Conservation (phyloP, 2,113 vertebrate species). For the Morone chrysops region DNA sequence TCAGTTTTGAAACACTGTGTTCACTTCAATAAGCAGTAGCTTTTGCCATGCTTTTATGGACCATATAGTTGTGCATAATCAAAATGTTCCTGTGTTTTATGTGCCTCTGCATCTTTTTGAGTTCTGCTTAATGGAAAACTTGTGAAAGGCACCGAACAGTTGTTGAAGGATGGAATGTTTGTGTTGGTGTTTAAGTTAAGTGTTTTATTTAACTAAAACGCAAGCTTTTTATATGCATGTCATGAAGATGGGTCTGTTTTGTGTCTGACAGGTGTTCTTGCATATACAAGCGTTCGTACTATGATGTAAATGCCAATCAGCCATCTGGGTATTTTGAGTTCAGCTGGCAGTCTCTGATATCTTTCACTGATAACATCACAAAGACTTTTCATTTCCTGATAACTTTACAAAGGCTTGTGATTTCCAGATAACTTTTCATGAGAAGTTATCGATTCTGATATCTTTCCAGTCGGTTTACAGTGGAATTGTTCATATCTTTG, state of each 20-base stretch:
- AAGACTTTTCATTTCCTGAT: slow-evolving; percentile 25
- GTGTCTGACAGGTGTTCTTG: slow-evolving; percentile 39
- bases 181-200: not conserved
- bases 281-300: not conserved
- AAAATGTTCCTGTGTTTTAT: slow-evolving; percentile 11
- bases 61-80: slow-evolving; percentile 2
- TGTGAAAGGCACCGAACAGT: not conserved
- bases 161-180: slow-evolving; percentile 2
- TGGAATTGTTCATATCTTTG: not conserved
- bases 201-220: not conserved
- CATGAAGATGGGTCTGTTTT: slow-evolving; percentile 1
- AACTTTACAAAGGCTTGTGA: slow-evolving; percentile 10
- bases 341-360: slow-evolving; percentile 11
- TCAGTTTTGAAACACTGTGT: slow-evolving; percentile 21
- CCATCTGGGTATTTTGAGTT: slow-evolving; percentile 20
- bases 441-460: not conserved
- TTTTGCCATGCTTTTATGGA: slow-evolving; percentile 10
- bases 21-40: not conserved
- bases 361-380: slow-evolving; percentile 5
- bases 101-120: not conserved
- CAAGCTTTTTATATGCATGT: slow-evolving; percentile 5
- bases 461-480: not conserved
- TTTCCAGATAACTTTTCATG: not conserved
- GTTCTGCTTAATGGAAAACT: not conserved
- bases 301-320: slow-evolving; percentile 24